phyloP scores from a whole-genome alignment of 2,113 vertebrate species.

The Sinocyclocheilus anshuiensis region DNA sequence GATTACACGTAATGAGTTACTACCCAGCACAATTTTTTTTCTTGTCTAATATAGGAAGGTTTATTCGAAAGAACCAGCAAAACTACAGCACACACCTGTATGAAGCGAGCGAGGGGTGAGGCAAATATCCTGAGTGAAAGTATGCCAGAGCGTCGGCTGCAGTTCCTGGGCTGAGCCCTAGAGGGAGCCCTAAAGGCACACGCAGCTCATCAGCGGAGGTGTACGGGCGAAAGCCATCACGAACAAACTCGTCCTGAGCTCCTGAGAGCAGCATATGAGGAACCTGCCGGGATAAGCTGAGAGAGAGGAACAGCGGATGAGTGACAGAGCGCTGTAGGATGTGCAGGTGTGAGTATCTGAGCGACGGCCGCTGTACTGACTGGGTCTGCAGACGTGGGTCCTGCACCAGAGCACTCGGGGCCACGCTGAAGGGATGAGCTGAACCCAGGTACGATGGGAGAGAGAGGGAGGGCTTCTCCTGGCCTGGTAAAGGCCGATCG shows the following conservation, averaged over 20 bases:
- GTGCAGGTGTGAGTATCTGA: neutral
- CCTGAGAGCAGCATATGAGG: slow-evolving; percentile 88
- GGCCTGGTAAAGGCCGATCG: slow-evolving; percentile 19
- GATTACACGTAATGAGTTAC: too few relatives aligned
- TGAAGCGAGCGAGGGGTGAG: slow-evolving; percentile 83
- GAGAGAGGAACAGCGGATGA: neutral
- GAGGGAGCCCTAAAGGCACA: slow-evolving; percentile 81
- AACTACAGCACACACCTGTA: slow-evolving; percentile 81
- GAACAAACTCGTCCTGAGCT: slow-evolving; percentile 87
- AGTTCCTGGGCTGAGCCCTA: slow-evolving; percentile 82
- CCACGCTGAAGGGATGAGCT: slow-evolving; percentile 67
- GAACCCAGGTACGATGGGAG: slow-evolving; percentile 61
- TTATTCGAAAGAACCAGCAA: neutral
- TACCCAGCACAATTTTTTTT: neutral
- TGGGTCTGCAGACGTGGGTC: slow-evolving; percentile 88
- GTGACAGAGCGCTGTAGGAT: neutral
- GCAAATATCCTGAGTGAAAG: slow-evolving; percentile 90
- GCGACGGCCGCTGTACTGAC: slow-evolving; percentile 65
- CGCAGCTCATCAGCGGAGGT: slow-evolving; percentile 87
- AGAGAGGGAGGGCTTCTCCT: slow-evolving; percentile 64
- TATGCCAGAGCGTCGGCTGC: slow-evolving; percentile 84
- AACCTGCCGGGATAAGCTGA: slow-evolving; percentile 87
- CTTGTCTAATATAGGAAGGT: neutral
- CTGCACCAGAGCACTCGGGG: slow-evolving; percentile 77
- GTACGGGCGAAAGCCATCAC: slow-evolving; percentile 87